Base-by-base conservation (phyloP, 2,797 vertebrate species). In the Agapornis canus region DNA sequence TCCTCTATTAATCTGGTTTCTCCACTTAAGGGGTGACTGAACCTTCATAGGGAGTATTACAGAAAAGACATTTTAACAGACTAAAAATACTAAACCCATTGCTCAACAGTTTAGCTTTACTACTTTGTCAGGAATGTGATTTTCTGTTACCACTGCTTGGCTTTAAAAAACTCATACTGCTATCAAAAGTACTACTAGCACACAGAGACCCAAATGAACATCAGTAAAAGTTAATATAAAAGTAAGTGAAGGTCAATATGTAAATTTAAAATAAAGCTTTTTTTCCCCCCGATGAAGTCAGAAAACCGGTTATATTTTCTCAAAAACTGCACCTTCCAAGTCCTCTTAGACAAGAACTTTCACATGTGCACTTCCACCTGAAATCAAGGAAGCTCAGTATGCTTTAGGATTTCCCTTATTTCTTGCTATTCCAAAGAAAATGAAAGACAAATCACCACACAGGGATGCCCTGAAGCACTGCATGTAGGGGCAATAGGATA, bases 401-500 rank as follows among this genome's bases (percentile, higher is more conserved):
- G 12, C 12, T 70, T 87, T 48, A 66, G 19, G n/a, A 77, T 45
- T 82, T 64, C 29, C 19, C 11, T 78, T 27, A 43, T 52, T 82
- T 81, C 9, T 47, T 71, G 23, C 43, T 10, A 59, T 73, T 79
- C n/a, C 21, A 69, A 72, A 60, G 39, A 52, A 75, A 49, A 9
- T 17, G 31, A 63, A 15, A 83, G 23, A 47, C 3, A 31, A 63
- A 59, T 47, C 32, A 22, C 35, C 11, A 29, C 35, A 3, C 12
- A 22, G 17, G 47, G n/a, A 52, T 47, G 29, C 45, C 9, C 45
- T 42, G 14, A 26, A 82, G 43, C 48, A 32, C n/a, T 25, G 16
- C 11, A 15, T 3, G 8, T 29, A 56, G n/a, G 6, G 16, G 15
- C 20, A 39, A 8, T 1, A 35, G 8, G 10, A 25, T n/a, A 3